These are phyloP conservation scores for Pseudochaenichthys georgianus DNA, from an alignment of 2,797 vertebrate genomes.

Conservation along the genomic window DNA sequence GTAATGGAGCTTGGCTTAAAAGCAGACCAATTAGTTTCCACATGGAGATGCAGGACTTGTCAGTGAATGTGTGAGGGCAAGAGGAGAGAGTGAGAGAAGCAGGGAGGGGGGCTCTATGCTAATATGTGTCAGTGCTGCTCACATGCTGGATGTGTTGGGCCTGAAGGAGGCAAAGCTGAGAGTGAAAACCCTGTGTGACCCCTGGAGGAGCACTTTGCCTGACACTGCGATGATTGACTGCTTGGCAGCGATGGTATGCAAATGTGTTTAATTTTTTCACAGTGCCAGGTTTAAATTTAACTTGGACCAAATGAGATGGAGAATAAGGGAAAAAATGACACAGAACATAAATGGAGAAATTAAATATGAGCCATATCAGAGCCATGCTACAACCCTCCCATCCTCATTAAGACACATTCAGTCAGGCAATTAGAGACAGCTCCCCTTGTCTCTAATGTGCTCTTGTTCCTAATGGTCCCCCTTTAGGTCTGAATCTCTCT, in stretches of 20 bases:
- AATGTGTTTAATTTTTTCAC: conserved; percentile 46
- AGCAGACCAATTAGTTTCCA: conserved; percentile 48
- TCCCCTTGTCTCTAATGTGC: too few species aligned
- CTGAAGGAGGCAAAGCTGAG: conserved; percentile 51
- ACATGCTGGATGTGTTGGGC: conserved; percentile 40
- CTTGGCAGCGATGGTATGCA: conserved; percentile 39
- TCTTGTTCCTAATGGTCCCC: too few species aligned
- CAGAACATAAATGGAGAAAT: neutral
- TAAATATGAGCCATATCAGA: conserved; percentile 14
- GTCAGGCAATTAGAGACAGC: too few species aligned
- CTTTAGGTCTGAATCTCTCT: too few species aligned
- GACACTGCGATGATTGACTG: conserved; percentile 62
- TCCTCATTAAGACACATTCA: conserved; percentile 64
- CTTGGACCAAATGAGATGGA: conserved; percentile 19
- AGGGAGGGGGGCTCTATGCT: conserved; percentile 50
- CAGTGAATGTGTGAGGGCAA: conserved; percentile 55
- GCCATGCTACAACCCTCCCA: conserved; percentile 39
- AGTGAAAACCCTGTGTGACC: conserved; percentile 49
- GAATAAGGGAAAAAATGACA: neutral
- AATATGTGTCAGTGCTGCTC: conserved; percentile 46
- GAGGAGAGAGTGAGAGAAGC: conserved; percentile 6
- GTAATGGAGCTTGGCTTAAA: conserved; percentile 13
- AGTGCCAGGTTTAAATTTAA: conserved; percentile 45
- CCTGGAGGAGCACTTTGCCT: conserved; percentile 50
- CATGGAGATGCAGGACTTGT: conserved; percentile 42